Evolutionary conservation across 2,113 vertebrate species (phyloP).

Genomic region (Nothocercus nigrocapillus): DNA sequence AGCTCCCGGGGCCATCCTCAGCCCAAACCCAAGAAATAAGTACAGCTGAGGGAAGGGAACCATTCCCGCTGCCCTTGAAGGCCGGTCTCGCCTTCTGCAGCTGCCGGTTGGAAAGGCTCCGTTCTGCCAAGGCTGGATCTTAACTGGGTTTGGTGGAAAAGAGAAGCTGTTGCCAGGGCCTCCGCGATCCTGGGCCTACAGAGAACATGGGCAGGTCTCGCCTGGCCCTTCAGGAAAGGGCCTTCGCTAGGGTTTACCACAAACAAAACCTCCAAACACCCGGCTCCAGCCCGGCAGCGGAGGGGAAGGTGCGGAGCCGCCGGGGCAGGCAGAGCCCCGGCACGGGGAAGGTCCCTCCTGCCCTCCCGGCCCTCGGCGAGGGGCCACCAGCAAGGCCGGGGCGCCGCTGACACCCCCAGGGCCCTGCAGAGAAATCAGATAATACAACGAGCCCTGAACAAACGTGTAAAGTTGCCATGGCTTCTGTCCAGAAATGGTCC

Average conservation of each 20-base stretch:
- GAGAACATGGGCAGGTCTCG: constrained; percentile 1
- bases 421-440: neutral
- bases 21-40: constrained; percentile 38
- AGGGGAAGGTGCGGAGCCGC: neutral
- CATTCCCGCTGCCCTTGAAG: constrained; percentile 56
- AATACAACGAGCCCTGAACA: neutral
- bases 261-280: neutral
- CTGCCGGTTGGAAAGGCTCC: constrained; percentile 45
- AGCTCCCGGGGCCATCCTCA: constrained; percentile 23
- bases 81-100: constrained; percentile 50
- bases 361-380: neutral
- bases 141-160: constrained; percentile 70
- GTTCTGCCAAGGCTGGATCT: constrained; percentile 52
- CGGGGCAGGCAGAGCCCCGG: neutral
- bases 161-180: constrained; percentile 50
- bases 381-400: neutral
- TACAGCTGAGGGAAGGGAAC: constrained; percentile 25
- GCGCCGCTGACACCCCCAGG: neutral
- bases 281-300: neutral
- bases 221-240: neutral
- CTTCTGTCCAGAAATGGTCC: neutral
- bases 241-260: neutral
- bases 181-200: neutral
- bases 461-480: neutral
- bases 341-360: neutral